Evolutionary conservation across 2,888 invertebrate genomes (phyloP), one percentile per base, ranked within the genome.

Genomic region (Amaurobius ferox): DNA sequence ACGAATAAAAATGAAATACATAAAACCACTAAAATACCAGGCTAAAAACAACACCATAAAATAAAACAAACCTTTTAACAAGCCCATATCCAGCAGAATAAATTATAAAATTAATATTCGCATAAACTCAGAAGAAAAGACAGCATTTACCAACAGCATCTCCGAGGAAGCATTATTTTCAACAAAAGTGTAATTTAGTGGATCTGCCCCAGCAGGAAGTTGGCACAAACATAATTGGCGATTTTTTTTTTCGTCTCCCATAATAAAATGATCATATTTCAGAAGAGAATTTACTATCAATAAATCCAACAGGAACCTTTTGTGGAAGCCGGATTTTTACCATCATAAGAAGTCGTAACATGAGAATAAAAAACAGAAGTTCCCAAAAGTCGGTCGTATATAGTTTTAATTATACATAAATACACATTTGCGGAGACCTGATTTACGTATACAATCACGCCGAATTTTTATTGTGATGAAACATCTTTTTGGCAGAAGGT

Each of bases 331-430:
- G 81, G 81, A 76, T 76, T 76, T 81, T 76, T 71, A 70, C 48
- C 62, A 62, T 70, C 76, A 85, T 78, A 85, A 85, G 77, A 77
- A 29, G 79, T 71, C 32, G 55, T 44, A 9, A 23, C n/a, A 29
- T 48, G 26, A 30, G 5, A 67, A 55, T 55, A 72, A 77, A 77
- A 67, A 26, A 55, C 77, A 66, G 66, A 64, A 78, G 72, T 85
- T 85, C 83, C 71, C 40, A 68, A 85, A 85, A 85, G 72, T 85
- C 83, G 72, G 71, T 72, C 77, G 72, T 83, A 83, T 83, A 83
- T 83, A 83, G 64, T 83, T 83, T 83, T 83, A 83, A 83, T 83
- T 77, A 83, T 77, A 83, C 83, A 77, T 83, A 85, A 85, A 85
- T 85, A 78, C 77, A 77, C 77, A 77, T 72, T n/a, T 66, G 77